Percentiles rank a stretch among this genome's conserved stretches.
Conservation (phyloP, 2,888 invertebrate genomes). For the Zele albiditarsus region DNA sequence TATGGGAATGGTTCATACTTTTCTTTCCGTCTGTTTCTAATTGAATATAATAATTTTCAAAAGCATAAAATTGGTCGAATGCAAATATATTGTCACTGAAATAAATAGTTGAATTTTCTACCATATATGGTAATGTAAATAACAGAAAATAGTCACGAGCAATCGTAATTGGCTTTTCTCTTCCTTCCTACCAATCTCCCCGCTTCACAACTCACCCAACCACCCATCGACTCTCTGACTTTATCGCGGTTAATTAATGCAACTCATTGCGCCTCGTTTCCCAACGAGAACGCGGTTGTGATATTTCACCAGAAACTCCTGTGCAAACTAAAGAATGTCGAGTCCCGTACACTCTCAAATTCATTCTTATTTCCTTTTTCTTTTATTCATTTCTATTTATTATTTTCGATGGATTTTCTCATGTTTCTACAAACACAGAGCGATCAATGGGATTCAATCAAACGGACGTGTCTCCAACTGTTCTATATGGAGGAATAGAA, state of each 20-base stretch:
- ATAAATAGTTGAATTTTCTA: not conserved
- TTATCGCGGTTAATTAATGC: conserved; percentile 30
- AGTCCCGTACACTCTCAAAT: not conserved
- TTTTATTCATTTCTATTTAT: not conserved
- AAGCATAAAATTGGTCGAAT: not conserved
- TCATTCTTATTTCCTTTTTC: not conserved
- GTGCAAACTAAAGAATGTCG: not conserved
- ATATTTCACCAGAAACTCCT: not conserved
- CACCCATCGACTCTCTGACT: not conserved
- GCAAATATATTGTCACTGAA: not conserved
- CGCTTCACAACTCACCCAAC: conserved; percentile 1
- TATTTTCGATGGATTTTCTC: not conserved
- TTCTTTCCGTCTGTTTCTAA: not conserved
- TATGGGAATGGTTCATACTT: too few species aligned
- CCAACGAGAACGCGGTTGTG: not conserved
- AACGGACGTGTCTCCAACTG: not conserved
- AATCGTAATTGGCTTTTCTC: conserved; percentile 4
- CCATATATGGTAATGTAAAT: not conserved
- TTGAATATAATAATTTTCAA: not conserved
- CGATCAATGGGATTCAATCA: conserved; percentile 28
- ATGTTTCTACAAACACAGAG: not conserved
- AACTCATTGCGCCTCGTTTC: conserved; percentile 23
- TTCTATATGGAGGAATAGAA: not conserved
- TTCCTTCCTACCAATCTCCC: conserved; percentile 8
- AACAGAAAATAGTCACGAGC: conserved; percentile 4